Percentiles rank a stretch among this genome's conserved stretches.
Conservation (phyloP, 2,113 vertebrate genomes). For the Dolichotis patagonum region DNA sequence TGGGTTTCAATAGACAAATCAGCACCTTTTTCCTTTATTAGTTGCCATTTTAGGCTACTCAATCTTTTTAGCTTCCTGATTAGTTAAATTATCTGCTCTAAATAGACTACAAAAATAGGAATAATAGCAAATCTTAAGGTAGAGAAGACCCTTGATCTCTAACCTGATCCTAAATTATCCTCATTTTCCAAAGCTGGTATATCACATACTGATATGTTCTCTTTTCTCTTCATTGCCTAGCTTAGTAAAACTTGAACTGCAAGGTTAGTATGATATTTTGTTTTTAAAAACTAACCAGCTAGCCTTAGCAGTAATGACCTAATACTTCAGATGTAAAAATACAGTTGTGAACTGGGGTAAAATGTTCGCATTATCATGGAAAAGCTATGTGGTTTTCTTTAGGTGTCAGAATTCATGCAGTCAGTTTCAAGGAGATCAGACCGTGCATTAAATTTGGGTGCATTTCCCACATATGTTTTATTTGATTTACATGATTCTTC, state of each 20-base stretch:
- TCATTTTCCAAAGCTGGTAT: not conserved
- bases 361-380: slow-evolving; percentile 67
- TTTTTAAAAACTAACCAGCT: not conserved
- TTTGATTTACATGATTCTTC: not conserved
- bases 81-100: not conserved
- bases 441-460: not conserved
- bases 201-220: not conserved
- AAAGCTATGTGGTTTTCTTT: not conserved
- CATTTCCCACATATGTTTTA: not conserved
- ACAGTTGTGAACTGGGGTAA: slow-evolving; percentile 76
- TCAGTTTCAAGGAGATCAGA: not conserved
- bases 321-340: slow-evolving; percentile 71
- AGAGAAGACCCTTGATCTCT: not conserved
- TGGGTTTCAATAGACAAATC: not conserved
- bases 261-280: slow-evolving; percentile 47
- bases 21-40: not conserved
- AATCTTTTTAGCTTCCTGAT: not conserved
- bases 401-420: not conserved
- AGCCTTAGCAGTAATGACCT: not conserved
- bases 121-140: not conserved
- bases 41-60: not conserved
- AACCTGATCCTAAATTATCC: not conserved
- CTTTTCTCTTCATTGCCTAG: slow-evolving; percentile 63
- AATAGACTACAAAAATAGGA: not conserved
- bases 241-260: slow-evolving; percentile 59